Conservation (phyloP, 1,140 invertebrate genomes). For the Monomorium pharaonis region DNA sequence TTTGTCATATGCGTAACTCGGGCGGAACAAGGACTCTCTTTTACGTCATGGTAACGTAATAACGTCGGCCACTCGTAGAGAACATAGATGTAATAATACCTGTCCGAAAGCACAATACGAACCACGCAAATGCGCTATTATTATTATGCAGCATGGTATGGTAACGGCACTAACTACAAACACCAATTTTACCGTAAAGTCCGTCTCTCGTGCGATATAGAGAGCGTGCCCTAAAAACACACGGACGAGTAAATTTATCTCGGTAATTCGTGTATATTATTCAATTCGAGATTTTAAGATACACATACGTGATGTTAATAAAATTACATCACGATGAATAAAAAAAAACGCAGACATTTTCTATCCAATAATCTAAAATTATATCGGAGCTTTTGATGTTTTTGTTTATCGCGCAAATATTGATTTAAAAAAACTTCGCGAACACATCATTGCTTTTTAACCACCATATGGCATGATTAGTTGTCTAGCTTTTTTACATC, state of each 20-base stretch:
- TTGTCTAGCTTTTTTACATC: background rate
- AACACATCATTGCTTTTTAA: background rate
- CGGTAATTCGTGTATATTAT: background rate
- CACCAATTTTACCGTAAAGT: conserved; percentile 44
- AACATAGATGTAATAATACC: conserved; percentile 50
- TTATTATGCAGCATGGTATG: conserved; percentile 46
- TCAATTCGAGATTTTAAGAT: conserved; percentile 19
- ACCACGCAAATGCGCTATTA: conserved; percentile 51
- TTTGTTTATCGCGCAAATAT: background rate
- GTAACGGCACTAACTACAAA: conserved; percentile 48
- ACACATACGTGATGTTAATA: background rate
- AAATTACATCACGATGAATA: background rate
- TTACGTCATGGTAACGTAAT: conserved; percentile 47
- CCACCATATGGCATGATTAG: background rate
- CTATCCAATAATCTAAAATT: background rate
- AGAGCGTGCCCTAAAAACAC: conserved; percentile 19
- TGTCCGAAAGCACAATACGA: conserved; percentile 55
- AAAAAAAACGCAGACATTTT: background rate
- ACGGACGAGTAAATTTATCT: background rate
- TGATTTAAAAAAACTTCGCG: background rate
- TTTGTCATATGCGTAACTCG: conserved; percentile 49
- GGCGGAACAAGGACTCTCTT: conserved; percentile 46
- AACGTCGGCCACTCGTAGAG: conserved; percentile 39
- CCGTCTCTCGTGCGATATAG: background rate
- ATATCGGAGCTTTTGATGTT: background rate